phyloP scores from a whole-genome alignment of 1,140 invertebrate species.

The Apis mellifera region Amel_HAv3.1 CM009944.2:4774501-4775000 shows the following conservation, averaged over 20 bases:
- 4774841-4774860: too few relatives aligned
- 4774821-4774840: too few relatives aligned
- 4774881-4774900: too few relatives aligned
- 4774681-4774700: neutral
- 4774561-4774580: neutral
- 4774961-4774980: too few relatives aligned
- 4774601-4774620: neutral
- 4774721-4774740: neutral
- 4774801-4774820: neutral
- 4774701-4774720: neutral
- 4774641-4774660: neutral
- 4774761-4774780: neutral
- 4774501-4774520: too few relatives aligned
- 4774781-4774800: neutral
- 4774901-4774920: too few relatives aligned
- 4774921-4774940: too few relatives aligned
- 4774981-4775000: too few relatives aligned
- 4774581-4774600: neutral
- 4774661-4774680: constrained; percentile 17
- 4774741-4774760: neutral
- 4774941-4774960: too few relatives aligned
- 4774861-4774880: too few relatives aligned
- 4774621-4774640: neutral
- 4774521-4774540: too few relatives aligned
- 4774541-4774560: too few relatives aligned